Conservation (phyloP, 2,888 invertebrate species). For the Amphiduros pacificus region DNA sequence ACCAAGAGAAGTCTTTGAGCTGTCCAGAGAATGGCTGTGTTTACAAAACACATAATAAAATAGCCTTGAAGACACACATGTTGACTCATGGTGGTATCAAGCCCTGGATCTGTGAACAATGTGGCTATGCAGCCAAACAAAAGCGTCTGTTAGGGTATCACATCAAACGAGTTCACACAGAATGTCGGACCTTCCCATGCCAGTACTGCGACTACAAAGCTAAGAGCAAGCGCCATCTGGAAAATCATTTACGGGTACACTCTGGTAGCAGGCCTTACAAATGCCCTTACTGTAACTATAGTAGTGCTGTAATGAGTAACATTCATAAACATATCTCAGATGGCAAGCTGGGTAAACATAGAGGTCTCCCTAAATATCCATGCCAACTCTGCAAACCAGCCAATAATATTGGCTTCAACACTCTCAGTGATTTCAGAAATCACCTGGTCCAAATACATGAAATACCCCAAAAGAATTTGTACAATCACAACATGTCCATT, state of each 20-base stretch:
- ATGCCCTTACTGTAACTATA: slow-evolving; percentile 70
- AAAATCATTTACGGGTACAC: slow-evolving; percentile 57
- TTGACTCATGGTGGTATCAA: slow-evolving; percentile 75
- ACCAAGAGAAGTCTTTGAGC: too few relatives aligned
- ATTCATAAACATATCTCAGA: slow-evolving; percentile 85
- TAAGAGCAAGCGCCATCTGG: slow-evolving; percentile 50
- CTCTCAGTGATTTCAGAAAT: slow-evolving; percentile 69
- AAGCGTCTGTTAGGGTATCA: slow-evolving; percentile 52
- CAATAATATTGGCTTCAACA: slow-evolving; percentile 68
- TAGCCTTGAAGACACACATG: slow-evolving; percentile 88
- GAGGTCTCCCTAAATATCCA: slow-evolving; percentile 76
- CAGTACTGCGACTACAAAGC: slow-evolving; percentile 57
- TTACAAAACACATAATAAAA: too few relatives aligned
- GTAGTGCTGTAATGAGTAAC: slow-evolving; percentile 72
- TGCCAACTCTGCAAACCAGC: slow-evolving; percentile 73
- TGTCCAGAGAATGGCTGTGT: too few relatives aligned
- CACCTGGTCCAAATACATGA: slow-evolving; percentile 68
- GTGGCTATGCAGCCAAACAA: slow-evolving; percentile 71
- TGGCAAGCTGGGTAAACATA: slow-evolving; percentile 77
- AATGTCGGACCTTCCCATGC: slow-evolving; percentile 53
- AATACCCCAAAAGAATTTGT: background rate
- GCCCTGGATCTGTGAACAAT: slow-evolving; percentile 83
- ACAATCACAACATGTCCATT: too few relatives aligned
- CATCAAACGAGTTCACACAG: slow-evolving; percentile 51
- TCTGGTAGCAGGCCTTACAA: slow-evolving; percentile 58